phyloP scores from a whole-genome alignment of 2,888 invertebrate genomes.

The Gari tellinella region DNA sequence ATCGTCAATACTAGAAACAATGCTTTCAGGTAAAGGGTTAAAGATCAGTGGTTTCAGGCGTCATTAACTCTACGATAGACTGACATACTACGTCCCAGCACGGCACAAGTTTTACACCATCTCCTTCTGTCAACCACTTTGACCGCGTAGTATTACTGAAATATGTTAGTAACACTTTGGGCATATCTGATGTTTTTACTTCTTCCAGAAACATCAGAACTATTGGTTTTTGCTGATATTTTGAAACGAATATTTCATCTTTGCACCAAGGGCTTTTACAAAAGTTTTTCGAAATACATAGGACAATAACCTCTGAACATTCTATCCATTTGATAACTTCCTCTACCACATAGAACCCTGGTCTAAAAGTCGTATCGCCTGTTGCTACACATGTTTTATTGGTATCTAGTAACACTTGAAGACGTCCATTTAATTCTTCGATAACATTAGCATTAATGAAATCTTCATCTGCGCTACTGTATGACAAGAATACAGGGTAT shows the following conservation, averaged over 20 bases:
- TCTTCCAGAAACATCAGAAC: conserved; percentile 4
- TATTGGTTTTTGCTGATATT: not conserved
- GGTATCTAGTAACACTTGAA: not conserved
- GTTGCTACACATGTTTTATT: not conserved
- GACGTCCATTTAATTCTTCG: not conserved
- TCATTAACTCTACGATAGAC: too few species aligned
- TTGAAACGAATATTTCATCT: not conserved
- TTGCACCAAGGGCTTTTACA: not conserved
- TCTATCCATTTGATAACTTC: conserved; percentile 1
- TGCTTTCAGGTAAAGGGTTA: too few species aligned
- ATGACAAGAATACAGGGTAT: not conserved
- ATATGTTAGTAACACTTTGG: too few species aligned
- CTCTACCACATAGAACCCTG: not conserved
- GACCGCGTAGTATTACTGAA: too few species aligned
- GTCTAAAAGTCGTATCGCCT: not conserved
- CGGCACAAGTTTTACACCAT: too few species aligned
- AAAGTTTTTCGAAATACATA: not conserved
- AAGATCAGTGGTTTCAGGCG: too few species aligned
- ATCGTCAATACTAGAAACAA: too few species aligned
- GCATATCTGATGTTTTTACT: not conserved
- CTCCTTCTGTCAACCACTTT: too few species aligned
- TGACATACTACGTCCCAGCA: too few species aligned
- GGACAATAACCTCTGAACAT: not conserved
- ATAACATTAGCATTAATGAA: not conserved
- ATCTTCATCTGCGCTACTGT: not conserved